Conservation (phyloP, 2,797 vertebrate species). For the Scolopax bukidnonensis region DNA sequence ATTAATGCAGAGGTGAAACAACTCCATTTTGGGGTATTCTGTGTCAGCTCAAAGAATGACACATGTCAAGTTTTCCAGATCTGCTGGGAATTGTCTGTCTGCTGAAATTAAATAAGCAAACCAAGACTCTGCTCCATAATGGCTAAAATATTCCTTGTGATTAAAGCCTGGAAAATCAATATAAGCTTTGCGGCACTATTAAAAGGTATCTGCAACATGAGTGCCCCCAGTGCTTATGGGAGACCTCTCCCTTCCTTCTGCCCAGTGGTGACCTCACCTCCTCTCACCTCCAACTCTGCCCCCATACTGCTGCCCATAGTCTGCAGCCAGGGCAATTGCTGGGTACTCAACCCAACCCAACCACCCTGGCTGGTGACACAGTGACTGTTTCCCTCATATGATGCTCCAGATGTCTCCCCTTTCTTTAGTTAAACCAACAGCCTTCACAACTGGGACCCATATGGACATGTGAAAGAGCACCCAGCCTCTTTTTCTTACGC, state of each 20-base stretch:
- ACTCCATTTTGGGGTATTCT: background rate
- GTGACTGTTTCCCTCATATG: background rate
- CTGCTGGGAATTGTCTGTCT: conserved; percentile 23
- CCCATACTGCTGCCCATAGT: background rate
- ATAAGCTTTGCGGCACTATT: background rate
- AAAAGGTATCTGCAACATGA: background rate
- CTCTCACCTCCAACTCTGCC: background rate
- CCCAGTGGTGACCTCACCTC: background rate
- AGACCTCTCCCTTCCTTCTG: background rate
- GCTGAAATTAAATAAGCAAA: background rate
- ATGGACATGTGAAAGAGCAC: background rate
- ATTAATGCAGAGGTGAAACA: background rate
- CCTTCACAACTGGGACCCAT: background rate
- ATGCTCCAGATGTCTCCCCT: background rate
- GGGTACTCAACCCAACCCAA: background rate
- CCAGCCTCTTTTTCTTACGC: background rate
- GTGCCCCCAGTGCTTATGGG: background rate
- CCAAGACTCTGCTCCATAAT: background rate
- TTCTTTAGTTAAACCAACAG: background rate
- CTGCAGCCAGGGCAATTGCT: background rate
- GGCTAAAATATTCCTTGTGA: background rate
- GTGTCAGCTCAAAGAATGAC: background rate
- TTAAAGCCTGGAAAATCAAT: background rate
- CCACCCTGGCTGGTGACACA: accelerated
- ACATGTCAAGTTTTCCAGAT: background rate